Evolutionary conservation across 2,113 vertebrate genomes (phyloP).

Genomic region (Coregonus clupeaformis): DNA sequence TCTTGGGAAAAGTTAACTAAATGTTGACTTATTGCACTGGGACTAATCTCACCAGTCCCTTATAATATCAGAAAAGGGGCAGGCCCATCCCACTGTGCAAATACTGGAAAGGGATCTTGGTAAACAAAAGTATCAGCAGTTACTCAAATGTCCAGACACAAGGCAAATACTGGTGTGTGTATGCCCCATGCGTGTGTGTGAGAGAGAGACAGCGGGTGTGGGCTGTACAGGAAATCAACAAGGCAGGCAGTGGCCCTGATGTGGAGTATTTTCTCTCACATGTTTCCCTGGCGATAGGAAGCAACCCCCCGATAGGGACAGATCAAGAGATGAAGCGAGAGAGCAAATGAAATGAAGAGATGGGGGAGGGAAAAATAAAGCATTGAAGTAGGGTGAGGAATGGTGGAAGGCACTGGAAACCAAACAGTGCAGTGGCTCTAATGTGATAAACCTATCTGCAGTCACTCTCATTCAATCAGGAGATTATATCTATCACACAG

Average conservation of each 20-base stretch:
- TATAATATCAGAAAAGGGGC: no score
- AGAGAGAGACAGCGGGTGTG: no score
- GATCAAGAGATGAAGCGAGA: background rate
- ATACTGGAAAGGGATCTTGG: background rate
- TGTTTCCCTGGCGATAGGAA: conserved; percentile 32
- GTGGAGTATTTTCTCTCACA: background rate
- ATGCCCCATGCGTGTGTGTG: no score
- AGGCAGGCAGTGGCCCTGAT: background rate
- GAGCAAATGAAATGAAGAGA: background rate
- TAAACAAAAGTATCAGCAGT: no score
- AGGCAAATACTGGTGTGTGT: no score
- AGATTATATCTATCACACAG: conserved; percentile 44
- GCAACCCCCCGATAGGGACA: conserved; percentile 7
- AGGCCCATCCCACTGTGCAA: background rate
- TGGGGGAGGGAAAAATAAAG: background rate
- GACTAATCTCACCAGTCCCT: no score
- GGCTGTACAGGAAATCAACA: no score
- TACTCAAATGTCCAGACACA: no score
- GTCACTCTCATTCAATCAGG: conserved; percentile 52
- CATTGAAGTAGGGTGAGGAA: background rate
- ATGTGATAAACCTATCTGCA: conserved; percentile 62
- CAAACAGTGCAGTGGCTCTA: conserved; percentile 27
- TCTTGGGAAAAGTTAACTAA: background rate
- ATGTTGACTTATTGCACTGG: background rate
- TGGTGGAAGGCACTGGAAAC: conserved; percentile 6